Evolutionary conservation across 2,888 invertebrate species (phyloP).

Genomic region (Euzetes globulus): DNA sequence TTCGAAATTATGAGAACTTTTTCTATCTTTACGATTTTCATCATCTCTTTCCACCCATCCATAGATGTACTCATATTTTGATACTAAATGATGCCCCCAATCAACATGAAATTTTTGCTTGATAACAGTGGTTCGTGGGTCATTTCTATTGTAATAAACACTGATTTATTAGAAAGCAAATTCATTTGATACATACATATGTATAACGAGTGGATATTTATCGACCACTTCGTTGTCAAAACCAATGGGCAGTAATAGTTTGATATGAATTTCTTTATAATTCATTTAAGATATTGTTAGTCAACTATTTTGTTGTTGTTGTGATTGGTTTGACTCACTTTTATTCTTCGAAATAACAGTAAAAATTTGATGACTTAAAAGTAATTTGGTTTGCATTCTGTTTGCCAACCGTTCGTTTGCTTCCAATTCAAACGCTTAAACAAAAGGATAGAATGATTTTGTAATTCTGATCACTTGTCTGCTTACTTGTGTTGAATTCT

Average conservation of each 20-base stretch:
- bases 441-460: neutral
- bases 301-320: neutral
- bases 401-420: neutral
- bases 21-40: neutral
- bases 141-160: neutral
- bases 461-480: too few relatives aligned
- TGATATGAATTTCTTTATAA: conserved; percentile 3
- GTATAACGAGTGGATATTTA: conserved; percentile 35
- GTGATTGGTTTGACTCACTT: neutral
- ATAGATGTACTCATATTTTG: conserved; percentile 28
- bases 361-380: neutral
- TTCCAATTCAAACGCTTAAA: conserved; percentile 3
- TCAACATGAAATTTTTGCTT: neutral
- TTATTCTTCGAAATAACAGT: neutral
- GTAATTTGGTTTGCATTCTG: neutral
- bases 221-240: conserved; percentile 22
- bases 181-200: conserved; percentile 30
- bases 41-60: conserved; percentile 28
- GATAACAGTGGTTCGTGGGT: neutral
- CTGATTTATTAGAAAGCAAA: neutral
- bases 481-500: too few relatives aligned
- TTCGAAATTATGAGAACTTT: neutral
- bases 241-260: conserved; percentile 14
- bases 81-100: conserved; percentile 30
- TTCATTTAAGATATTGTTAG: neutral